phyloP scores from a whole-genome alignment of 2,888 invertebrate genomes.

The Aporophyla nigra region DNA sequence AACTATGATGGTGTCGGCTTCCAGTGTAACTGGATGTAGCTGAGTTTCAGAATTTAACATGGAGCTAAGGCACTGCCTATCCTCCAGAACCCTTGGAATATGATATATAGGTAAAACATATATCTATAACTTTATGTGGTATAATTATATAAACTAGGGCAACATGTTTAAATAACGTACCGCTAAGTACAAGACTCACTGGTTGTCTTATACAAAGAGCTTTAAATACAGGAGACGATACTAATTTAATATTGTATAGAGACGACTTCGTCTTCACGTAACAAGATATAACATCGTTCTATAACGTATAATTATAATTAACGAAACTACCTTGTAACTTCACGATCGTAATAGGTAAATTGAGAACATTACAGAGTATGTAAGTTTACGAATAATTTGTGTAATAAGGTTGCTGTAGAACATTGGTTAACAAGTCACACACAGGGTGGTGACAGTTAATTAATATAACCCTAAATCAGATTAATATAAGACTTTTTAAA shows the following conservation, averaged over 20 bases:
- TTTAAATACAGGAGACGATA: neutral
- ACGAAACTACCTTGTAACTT: neutral
- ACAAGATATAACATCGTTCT: neutral
- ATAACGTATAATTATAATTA: constrained; percentile 1
- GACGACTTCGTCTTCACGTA: neutral
- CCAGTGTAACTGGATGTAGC: too few species aligned
- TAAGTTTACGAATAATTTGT: neutral
- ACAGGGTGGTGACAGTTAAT: neutral
- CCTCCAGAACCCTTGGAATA: too few species aligned
- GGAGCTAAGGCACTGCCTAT: too few species aligned
- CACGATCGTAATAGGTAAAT: neutral
- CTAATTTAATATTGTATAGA: neutral
- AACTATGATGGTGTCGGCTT: too few species aligned
- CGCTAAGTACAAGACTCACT: neutral
- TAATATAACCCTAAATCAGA: neutral
- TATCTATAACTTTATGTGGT: neutral
- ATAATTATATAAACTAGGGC: neutral
- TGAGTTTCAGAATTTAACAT: too few species aligned
- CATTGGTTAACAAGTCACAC: neutral
- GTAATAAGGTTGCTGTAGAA: too few species aligned
- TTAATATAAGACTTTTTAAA: neutral
- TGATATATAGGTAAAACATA: neutral
- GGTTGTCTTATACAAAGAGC: neutral
- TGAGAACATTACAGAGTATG: neutral
- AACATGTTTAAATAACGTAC: neutral